phyloP scores from a whole-genome alignment of 2,888 invertebrate genomes.

The Parapristionchus giblindavisi region DNA sequence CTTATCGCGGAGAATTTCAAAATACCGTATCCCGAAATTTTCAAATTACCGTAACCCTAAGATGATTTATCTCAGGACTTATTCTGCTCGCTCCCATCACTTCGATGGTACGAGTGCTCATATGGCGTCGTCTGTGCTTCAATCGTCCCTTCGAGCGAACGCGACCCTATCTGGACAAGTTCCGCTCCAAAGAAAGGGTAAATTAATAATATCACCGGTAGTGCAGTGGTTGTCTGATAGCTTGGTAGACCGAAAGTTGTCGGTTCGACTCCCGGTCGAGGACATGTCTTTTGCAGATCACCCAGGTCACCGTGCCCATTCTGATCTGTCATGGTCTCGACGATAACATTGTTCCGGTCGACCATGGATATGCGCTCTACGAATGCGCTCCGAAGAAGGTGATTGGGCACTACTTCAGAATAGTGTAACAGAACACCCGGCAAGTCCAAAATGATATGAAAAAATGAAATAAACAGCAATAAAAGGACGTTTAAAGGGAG shows the following conservation, averaged over 20 bases:
- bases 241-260: neutral
- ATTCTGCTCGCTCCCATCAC: conserved; percentile 57
- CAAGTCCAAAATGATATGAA: no score
- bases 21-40: no score
- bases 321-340: conserved; percentile 59
- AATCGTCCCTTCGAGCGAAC: conserved; percentile 43
- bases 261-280: no score
- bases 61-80: conserved; percentile 47
- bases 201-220: neutral
- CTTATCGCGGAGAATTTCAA: neutral
- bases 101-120: conserved; percentile 48
- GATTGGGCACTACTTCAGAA: no score
- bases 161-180: conserved; percentile 52
- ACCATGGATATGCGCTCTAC: conserved; percentile 52
- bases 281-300: conserved; percentile 47
- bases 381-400: conserved; percentile 30
- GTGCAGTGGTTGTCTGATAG: neutral
- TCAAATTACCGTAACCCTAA: no score
- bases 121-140: conserved; percentile 46
- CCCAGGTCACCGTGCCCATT: conserved; percentile 47
- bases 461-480: no score
- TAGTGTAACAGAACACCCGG: no score
- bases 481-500: no score
- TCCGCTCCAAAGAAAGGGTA: conserved; percentile 50
- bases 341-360: conserved; percentile 55